Conservation (phyloP, 2,888 invertebrate genomes). For the Lasioglossum figueresi region DNA sequence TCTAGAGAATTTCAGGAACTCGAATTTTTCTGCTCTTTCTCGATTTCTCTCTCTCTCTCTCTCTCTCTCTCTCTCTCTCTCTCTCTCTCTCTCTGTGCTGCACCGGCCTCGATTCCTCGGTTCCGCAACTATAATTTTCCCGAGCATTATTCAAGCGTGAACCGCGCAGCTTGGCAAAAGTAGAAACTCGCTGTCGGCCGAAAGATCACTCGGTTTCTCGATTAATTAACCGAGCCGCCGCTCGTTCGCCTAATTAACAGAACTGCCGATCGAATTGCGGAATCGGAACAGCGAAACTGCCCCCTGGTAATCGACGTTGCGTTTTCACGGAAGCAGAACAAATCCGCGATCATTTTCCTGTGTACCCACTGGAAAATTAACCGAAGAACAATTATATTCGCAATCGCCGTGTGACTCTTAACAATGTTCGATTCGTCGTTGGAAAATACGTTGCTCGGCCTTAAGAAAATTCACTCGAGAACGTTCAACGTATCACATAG, state of each 20-base stretch:
- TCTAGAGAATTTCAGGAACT: conserved; percentile 1
- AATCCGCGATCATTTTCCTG: not conserved
- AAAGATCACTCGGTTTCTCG: conserved; percentile 25
- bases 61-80: not conserved
- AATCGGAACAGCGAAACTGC: conserved; percentile 30
- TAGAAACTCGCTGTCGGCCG: conserved; percentile 29
- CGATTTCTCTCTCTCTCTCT: no score
- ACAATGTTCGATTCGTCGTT: not conserved
- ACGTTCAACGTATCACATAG: not conserved
- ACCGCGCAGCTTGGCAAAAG: not conserved
- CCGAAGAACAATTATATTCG: not conserved
- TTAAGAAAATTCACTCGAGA: not conserved
- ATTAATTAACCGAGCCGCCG: conserved; percentile 36
- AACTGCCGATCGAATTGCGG: conserved; percentile 34
- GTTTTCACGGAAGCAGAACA: not conserved
- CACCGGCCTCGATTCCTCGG: conserved; percentile 5
- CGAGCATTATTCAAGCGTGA: conserved; percentile 5
- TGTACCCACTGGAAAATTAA: not conserved
- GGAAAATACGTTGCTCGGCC: not conserved
- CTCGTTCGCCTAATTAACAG: conserved; percentile 48
- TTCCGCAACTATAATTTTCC: conserved; percentile 9
- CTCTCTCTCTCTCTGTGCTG: not conserved
- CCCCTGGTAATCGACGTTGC: not conserved
- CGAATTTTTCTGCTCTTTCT: not conserved
- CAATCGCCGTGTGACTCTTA: not conserved